These are phyloP conservation scores for Meleagris gallopavo DNA, from an alignment of 2,113 vertebrate species.

Conservation along the genomic window DNA sequence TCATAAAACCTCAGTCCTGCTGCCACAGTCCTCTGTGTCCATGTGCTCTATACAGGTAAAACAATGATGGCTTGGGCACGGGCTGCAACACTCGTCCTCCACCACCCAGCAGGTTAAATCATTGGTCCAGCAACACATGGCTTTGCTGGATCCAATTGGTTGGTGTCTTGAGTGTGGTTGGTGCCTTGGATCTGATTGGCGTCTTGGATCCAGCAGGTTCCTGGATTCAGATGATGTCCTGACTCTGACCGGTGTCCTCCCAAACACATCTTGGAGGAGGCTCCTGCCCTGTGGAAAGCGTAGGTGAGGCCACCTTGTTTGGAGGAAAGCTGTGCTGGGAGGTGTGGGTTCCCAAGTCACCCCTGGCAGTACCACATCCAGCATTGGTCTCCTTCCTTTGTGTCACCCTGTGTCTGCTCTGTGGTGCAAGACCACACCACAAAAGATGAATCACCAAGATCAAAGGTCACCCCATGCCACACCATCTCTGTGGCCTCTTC, in stretches of 20 bases:
- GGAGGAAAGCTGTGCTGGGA: background rate
- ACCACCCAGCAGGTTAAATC: accelerated
- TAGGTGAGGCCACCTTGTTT: background rate
- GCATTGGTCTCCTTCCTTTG: background rate
- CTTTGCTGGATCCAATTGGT: background rate
- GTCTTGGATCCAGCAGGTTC: no score
- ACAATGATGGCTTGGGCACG: background rate
- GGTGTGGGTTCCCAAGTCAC: background rate
- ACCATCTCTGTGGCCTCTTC: background rate
- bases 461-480: background rate
- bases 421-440: accelerated
- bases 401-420: background rate
- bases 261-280: background rate
- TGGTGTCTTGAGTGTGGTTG: background rate
- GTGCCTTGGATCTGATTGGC: no score
- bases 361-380: background rate
- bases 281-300: accelerated
- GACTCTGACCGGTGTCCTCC: background rate
- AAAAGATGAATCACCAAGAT: background rate
- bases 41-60: background rate
- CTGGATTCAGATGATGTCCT: background rate
- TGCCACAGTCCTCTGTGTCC: background rate
- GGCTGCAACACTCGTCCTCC: background rate
- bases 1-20: background rate
- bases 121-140: accelerated